Conservation (phyloP, 2,797 vertebrate genomes). For the Hippopotamyrus pictus region DNA sequence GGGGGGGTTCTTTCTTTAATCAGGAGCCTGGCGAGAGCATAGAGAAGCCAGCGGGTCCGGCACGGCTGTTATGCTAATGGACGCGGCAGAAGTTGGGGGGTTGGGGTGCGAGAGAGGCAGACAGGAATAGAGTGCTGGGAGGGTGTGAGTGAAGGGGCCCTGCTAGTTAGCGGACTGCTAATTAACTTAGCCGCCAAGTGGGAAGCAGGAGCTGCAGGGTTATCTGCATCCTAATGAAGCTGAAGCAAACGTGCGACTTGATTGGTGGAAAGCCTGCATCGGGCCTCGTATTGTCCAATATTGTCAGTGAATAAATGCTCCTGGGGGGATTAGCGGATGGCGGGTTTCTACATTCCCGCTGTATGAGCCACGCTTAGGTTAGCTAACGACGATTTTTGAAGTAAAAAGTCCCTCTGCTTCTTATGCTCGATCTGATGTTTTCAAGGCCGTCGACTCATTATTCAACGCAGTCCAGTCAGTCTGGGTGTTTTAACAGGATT, state of each 20-base stretch:
- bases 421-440: not conserved
- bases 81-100: constrained; percentile 12
- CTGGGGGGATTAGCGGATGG: not conserved
- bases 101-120: not conserved
- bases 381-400: not conserved
- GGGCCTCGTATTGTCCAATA: not conserved
- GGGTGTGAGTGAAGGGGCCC: constrained; percentile 27
- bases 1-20: constrained; percentile 17
- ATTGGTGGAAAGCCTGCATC: not conserved
- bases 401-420: not conserved
- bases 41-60: constrained; percentile 15
- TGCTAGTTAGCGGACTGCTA: constrained; percentile 34
- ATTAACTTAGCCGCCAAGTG: constrained; percentile 27
- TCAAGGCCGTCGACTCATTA: not conserved
- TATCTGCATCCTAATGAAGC: constrained; percentile 31
- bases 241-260: not conserved
- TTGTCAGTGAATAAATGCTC: not conserved
- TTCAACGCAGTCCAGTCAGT: not conserved
- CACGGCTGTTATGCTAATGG: constrained; percentile 32
- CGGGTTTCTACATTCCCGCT: not conserved
- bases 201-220: constrained; percentile 9
- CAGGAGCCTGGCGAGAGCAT: constrained; percentile 11
- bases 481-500: not conserved
- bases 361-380: not conserved
- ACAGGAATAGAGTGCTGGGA: not conserved